Base-by-base conservation (phyloP, 2,113 vertebrate genomes). In the Furnarius figulus region DNA sequence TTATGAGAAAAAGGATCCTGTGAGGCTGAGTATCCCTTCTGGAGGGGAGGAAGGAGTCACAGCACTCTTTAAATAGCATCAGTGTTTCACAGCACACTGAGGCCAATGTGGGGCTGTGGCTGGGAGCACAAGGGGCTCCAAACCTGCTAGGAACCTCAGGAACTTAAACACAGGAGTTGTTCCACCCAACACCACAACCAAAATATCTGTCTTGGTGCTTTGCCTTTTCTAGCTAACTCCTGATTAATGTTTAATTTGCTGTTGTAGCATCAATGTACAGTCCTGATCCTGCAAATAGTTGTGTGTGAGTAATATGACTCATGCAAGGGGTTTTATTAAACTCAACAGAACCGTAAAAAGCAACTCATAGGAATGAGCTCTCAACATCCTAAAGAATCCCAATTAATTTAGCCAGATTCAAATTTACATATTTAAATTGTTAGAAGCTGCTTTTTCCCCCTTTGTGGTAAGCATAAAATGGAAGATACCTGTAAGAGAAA, bases 1-100 rank as follows among this genome's bases (percentile, higher is more conserved):
- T 66, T 82, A 42, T 19, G 76, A 85, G 90, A 71, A 89, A 93
- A 93, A 96, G 66, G 73, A 95, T 84, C 73, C 83, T 81, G 62
- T 86, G 79, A 82, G 78, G 86, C 58, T 78, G 83, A 1, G 44
- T 73, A 68, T 88, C 62, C 90, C 83, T 93, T 86, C 76, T 95
- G 93, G 84, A 86, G 40, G 56, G 70, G 86, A 71, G 85, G 89
- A 53, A 95, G 73, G 4, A 90, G 72, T 59, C 81, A 49, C 40
- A 42, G 1, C 20, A 11, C 76, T 67, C 75, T 78, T 80, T 72
- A 95, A 91, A 94, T 49, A 88, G 85, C 89, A 89, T 49, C 47
- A 31, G 47, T 31, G 90, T 92, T 81, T 68, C 28, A 74, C 6
- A 77, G 77, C 86, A 90, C 75, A 68, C 77, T 74, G 71, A 55